Evolutionary conservation across 2,797 vertebrate genomes (phyloP), one percentile per base, ranked within the genome.

Genomic region (Mormyrus proboscirostris): DNA sequence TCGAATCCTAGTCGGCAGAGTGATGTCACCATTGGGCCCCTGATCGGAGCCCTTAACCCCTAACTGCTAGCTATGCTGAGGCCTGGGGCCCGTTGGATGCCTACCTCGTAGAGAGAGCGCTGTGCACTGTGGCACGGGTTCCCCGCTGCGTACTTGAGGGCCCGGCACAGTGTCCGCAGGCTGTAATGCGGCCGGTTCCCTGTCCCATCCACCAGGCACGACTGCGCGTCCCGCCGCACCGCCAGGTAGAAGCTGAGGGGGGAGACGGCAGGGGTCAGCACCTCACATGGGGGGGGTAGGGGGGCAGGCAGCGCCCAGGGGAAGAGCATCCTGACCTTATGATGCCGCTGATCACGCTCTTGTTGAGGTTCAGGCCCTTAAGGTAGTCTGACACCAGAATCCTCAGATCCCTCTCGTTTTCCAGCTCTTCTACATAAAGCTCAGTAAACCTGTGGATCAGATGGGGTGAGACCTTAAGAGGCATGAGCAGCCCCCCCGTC

Each of bases 121-220:
- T 97, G 96, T 84, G 98, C 94, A 57, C 89, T 98, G 94, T 92
- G 91, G 93, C 98, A 99, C 0, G 97, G 97, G 92, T 99, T 98
- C 9, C 92, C 93, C 0, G 97, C 97, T 85, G 96, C 97, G 84
- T 98, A 99, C 88, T 96, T 97, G 92, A 99, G 91, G 0, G 99
- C 98, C 90, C 99, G 94, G 93, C 99, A 99, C 38, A 99, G 96
- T 0, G 98, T 99, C 0, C 99, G 96, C 90, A 99, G 96, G 88
- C 98, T 99, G 91, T 99, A 99, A 93, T 99, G 98, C 88, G 98
- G 99, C 90, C 95, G 96, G 93, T 98, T 97, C 44, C 98, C 97
- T 0, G 96, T 99, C 2, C 98, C 98, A n/a, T 99, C 98, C 92
- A 97, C 95, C 92, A 99, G 91, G 16, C 94, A 97, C 0, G 93